Base-by-base conservation (phyloP, 1,140 invertebrate species). In the Acyrthosiphon pisum region DNA sequence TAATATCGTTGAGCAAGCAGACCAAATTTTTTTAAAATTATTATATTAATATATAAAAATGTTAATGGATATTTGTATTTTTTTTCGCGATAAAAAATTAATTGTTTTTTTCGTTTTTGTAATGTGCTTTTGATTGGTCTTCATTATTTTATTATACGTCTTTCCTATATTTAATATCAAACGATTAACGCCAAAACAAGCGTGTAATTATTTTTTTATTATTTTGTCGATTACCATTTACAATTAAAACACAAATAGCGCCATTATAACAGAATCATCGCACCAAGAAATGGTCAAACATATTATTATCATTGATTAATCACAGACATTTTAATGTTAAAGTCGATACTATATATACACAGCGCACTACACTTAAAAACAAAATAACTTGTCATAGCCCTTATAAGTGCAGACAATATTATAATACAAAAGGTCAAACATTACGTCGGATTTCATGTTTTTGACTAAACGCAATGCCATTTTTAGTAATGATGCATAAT, bases 121-220 rank as follows among this genome's bases (percentile, higher is more conserved):
- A n/a, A 76, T 76, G 30, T 6, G 60, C 1, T 76, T 76, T 76
- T 76, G 30, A 18, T 76, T n/a, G 14, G 60, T 76, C 6, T 76
- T 76, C 30, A 76, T n/a, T 68, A 68, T 68, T 76, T n/a, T 76
- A 76, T n/a, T 76, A n/a, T 35, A 76, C 18, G 60, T n/a, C 26
- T 76, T 76, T 76, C 30, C n/a, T 14, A n/a, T 11, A 30, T n/a
- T 76, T 76, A 76, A 76, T 76, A 35, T 76, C 11, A n/a, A n/a
- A 76, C 14, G 14, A 76, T 76, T n/a, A 76, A 76, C 14, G 60
- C 30, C n/a, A n/a, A n/a, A 76, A n/a, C 60, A 76, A 76, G 60
- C 30, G 60, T 76, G 60, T 76, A 76, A 76, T 76, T 76, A 76
- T 76, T 76, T 76, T 76, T 41, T 76, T 76, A 76, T 76, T 76